Base-by-base conservation (phyloP, 2,113 vertebrate species). In the Xiphophorus couchianus region DNA sequence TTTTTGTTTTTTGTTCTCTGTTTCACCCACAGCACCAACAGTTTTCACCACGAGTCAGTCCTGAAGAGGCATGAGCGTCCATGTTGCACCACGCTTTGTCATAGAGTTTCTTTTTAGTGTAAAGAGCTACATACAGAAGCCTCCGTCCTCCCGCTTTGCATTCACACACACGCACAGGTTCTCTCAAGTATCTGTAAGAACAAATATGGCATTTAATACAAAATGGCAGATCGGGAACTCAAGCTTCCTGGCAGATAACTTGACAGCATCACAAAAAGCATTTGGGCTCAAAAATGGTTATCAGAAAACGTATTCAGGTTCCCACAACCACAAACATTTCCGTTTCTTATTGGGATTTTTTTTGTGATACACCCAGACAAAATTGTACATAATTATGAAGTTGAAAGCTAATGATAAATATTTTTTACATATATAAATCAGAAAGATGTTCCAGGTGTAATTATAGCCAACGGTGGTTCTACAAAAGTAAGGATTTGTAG, bases 111-210 rank as follows among this genome's bases (percentile, higher is more conserved):
- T 73, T 78, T 80, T 77, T 76, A 48, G 69, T 86, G 79, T 84
- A 79, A 90, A 89, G 89, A 92, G 91, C 92, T 91, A 91, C 92
- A 93, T 89, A 89, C 85, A 89, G 81, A 90, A 82, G 86, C 71
- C 72, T 76, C 66, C 30, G 29, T 69, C 48, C 35, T 37, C 66
- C 76, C 69, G 19, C 61, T n/a, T 0, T 63, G 35, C 71, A 62
- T 42, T 60, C 81, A 76, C 68, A n/a, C 81, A 78, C 69, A 74
- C 51, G 42, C 80, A 77, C 58, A 22, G 78, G 77, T 13, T 80
- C 82, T 80, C 66, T 64, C 79, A 83, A 77, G 82, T 88, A 86
- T 87, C 86, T 88, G 86, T 86, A 88, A 81, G 84, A 93, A 89
- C 90, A 88, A 90, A 89, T 83, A 90, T 89, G 90, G 74, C 90